Base-by-base conservation (phyloP, 2,888 invertebrate species). In the Pheosia gnoma region DNA sequence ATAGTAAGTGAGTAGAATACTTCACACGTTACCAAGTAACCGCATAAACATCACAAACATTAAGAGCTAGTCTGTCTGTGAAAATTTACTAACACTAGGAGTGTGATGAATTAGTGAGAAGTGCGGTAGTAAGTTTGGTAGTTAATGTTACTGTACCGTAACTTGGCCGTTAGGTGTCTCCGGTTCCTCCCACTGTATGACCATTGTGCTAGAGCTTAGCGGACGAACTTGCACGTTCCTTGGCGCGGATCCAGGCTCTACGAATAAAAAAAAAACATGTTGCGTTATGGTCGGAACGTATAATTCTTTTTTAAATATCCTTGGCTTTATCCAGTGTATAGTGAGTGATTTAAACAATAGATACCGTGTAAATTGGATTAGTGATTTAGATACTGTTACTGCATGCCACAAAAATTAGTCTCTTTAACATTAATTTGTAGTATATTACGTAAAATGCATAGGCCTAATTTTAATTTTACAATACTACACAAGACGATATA, bases 101-200 rank as follows among this genome's bases (percentile, higher is more conserved):
- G 25, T 8, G 25, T 36, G 52, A 52, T 52, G 52, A 52, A 36
- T 52, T 52, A 52, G 36, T 52, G 5, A 52, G 36, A 4, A 13
- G 49, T 13, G 49, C 5, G 49, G 49, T 49, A 43, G 43, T 43
- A 25, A 51, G 51, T 8, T 6, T 9, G 51, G 25, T 51, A 51
- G 51, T 51, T 25, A 51, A 25, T 51, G 37, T 53, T 74, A 63
- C 66, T 80, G 95, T 93, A 98, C 99, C 94, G 97, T 98, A 75
- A 99, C 98, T 95, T 98, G 97, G 77, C 99, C 99, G 86, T 99
- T 99, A 57, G 99, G 98, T 61, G 98, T 98, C 88, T 98, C 98
- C 25, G 99, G 99, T 85, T 98, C 98, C 80, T 98, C 98, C 99
- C 99, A 99, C 84, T 98, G 98, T 77, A 99, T 98, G 63, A 99